phyloP scores from a whole-genome alignment of 2,888 invertebrate genomes.

The Lobophora halterata region DNA sequence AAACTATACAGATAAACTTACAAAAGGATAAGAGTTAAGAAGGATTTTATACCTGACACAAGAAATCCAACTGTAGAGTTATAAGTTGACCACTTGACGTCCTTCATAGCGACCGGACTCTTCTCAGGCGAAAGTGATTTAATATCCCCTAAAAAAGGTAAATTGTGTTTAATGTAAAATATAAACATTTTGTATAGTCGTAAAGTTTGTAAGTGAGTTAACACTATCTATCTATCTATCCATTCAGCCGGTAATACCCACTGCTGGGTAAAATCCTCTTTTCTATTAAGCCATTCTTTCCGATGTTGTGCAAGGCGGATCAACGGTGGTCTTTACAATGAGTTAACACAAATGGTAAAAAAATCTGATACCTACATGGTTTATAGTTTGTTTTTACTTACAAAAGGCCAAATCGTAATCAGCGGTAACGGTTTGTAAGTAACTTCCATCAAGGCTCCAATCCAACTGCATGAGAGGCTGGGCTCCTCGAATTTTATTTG shows the following conservation, averaged over 20 bases:
- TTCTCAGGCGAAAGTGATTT: constrained; percentile 92
- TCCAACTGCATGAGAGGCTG: constrained; percentile 93
- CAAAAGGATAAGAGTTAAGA: too few species aligned
- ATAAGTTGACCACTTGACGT: constrained; percentile 93
- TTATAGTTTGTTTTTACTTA: too few species aligned
- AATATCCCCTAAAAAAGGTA: constrained; percentile 87
- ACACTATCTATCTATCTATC: too few species aligned
- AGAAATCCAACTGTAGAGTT: constrained; percentile 93
- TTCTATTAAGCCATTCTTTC: too few species aligned
- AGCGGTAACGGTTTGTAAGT: constrained; percentile 92
- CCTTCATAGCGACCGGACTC: constrained; percentile 94
- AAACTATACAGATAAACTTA: neutral
- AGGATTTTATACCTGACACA: constrained; percentile 87
- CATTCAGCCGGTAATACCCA: too few species aligned
- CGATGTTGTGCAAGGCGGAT: too few species aligned
- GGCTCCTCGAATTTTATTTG: constrained; percentile 92
- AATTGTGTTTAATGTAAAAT: neutral
- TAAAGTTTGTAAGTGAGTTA: too few species aligned
- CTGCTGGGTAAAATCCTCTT: too few species aligned
- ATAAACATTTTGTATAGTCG: too few species aligned
- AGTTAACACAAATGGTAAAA: too few species aligned
- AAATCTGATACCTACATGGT: too few species aligned
- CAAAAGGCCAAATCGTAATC: constrained; percentile 94
- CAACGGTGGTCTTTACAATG: too few species aligned
- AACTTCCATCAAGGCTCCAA: constrained; percentile 95